phyloP scores from a whole-genome alignment of 1,140 invertebrate genomes.

The Tetramorium simillimum region DNA sequence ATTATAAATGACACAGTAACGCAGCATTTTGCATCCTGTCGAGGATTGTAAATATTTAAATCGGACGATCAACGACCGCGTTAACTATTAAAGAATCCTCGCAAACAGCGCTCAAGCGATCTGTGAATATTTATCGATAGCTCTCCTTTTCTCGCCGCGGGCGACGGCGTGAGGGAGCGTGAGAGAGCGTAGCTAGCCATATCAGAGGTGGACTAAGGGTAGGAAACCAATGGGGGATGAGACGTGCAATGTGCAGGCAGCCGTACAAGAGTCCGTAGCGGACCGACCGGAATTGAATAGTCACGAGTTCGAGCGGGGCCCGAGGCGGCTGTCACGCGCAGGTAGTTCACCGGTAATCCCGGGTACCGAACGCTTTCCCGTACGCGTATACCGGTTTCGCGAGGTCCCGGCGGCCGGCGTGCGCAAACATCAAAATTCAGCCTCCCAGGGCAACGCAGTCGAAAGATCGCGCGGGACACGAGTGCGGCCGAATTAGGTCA shows the following conservation, averaged over 20 bases:
- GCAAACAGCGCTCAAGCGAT: constrained; percentile 41
- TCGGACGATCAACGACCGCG: neutral
- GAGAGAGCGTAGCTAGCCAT: neutral
- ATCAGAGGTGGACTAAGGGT: neutral
- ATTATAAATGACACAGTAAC: neutral
- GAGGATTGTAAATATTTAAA: neutral
- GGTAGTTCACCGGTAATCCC: constrained; percentile 43
- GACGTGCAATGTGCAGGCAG: constrained; percentile 46
- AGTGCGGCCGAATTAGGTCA: neutral
- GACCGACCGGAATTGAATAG: constrained; percentile 64
- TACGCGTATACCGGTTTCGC: neutral
- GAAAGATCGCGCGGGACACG: neutral
- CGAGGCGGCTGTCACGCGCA: constrained; percentile 64
- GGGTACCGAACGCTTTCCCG: constrained; percentile 1
- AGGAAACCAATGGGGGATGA: constrained; percentile 21
- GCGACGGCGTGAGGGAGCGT: constrained; percentile 54
- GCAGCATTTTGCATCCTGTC: neutral
- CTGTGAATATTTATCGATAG: constrained; percentile 77
- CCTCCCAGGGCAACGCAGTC: neutral
- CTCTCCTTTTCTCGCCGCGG: constrained; percentile 32
- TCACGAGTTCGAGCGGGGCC: constrained; percentile 46
- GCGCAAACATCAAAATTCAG: constrained; percentile 47
- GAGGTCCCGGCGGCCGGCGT: neutral
- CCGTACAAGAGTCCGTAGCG: constrained; percentile 54
- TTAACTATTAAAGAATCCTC: constrained; percentile 32